A percentile compares a stretch with the other conserved stretches of the same genome.
These are phyloP conservation scores for zebrafish (Danio rerio) DNA, from an alignment of 2,113 vertebrate genomes.

Conservation along the genomic window GRCz12tu NC_133189.1:30683001-30683500, in stretches of 20 bases:
- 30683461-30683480: too few relatives aligned
- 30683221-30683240: slow-evolving; percentile 93
- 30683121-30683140: neutral
- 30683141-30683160: neutral
- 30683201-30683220: slow-evolving; percentile 73
- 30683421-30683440: too few relatives aligned
- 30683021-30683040: too few relatives aligned
- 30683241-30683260: slow-evolving; percentile 95
- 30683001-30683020: too few relatives aligned
- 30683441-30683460: too few relatives aligned
- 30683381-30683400: neutral
- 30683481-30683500: too few relatives aligned
- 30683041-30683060: too few relatives aligned
- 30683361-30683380: slow-evolving; percentile 82
- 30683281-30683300: slow-evolving; percentile 89
- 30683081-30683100: too few relatives aligned
- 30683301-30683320: slow-evolving; percentile 92
- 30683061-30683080: too few relatives aligned
- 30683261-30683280: slow-evolving; percentile 87
- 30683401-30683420: neutral
- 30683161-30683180: neutral
- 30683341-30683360: slow-evolving; percentile 91
- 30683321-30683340: slow-evolving; percentile 91
- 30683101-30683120: neutral
- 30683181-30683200: neutral